Percentiles rank a stretch among this genome's conserved stretches.
These are phyloP conservation scores for Pedetes capensis DNA, from an alignment of 2,113 vertebrate species.

Conservation along the genomic window DNA sequence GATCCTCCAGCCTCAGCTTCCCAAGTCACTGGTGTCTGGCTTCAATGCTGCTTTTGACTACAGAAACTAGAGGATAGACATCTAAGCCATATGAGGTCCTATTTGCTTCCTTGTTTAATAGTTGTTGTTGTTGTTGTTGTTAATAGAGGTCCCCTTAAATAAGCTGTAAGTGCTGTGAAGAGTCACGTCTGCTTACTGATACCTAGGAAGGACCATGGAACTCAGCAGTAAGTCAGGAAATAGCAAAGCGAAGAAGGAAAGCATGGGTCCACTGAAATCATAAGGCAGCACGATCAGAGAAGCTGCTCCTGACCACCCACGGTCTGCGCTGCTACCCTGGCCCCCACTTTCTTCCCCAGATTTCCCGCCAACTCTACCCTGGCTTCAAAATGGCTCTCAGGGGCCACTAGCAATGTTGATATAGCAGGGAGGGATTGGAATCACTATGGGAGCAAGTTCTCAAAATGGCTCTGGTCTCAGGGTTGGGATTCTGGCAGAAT, in stretches of 20 bases:
- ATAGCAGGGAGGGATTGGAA: accelerated
- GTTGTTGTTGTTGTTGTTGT: no score
- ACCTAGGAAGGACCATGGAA: no score
- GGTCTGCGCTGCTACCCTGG: accelerated
- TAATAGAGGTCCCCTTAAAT: background rate
- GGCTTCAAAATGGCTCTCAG: background rate
- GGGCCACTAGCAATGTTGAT: background rate
- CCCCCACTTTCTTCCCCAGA: no score
- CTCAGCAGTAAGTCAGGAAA: background rate
- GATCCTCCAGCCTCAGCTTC: no score
- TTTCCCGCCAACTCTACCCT: background rate
- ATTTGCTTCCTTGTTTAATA: background rate
- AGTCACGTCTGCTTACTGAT: background rate
- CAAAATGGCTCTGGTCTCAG: background rate
- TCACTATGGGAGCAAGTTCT: background rate
- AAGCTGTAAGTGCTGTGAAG: background rate
- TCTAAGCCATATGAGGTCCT: background rate
- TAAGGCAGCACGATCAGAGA: background rate
- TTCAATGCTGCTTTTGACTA: background rate
- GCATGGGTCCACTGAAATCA: no score
- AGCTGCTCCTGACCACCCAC: background rate
- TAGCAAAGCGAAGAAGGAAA: background rate
- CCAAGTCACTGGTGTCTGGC: no score
- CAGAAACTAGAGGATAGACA: background rate
- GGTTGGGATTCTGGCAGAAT: background rate